Evolutionary conservation across 2,113 vertebrate genomes (phyloP).

Genomic region (Sphaerodactylus townsendi): DNA sequence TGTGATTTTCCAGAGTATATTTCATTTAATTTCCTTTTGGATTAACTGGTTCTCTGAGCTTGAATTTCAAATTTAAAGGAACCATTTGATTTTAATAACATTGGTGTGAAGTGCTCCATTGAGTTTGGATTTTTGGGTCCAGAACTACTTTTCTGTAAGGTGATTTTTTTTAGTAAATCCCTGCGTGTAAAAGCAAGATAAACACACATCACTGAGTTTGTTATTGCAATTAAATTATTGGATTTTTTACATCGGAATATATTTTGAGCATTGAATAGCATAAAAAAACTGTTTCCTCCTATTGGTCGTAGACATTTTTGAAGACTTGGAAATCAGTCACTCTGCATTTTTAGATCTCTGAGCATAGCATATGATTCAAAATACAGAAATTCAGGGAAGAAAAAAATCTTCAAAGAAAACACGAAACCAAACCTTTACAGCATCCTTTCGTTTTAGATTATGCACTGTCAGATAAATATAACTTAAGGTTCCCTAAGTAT

Average conservation of each 20-base stretch:
- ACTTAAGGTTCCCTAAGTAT: background rate
- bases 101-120: conserved; percentile 80
- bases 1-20: conserved; percentile 58
- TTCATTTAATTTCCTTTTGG: conserved; percentile 76
- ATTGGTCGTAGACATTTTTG: conserved; percentile 74
- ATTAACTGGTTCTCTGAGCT: conserved; percentile 76
- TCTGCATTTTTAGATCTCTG: conserved; percentile 46
- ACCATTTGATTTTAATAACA: conserved; percentile 86
- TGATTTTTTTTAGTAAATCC: conserved; percentile 85
- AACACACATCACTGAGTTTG: conserved; percentile 88
- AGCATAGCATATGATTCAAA: conserved; percentile 39
- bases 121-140: conserved; percentile 80
- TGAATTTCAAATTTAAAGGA: conserved; percentile 84
- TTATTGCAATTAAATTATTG: conserved; percentile 89
- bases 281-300: conserved; percentile 71
- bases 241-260: conserved; percentile 81
- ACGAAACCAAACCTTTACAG: conserved; percentile 31
- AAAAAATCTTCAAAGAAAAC: conserved; percentile 39
- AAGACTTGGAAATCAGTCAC: conserved; percentile 64
- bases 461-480: too few relatives aligned
- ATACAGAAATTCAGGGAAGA: conserved; percentile 37
- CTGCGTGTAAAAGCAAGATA: conserved; percentile 88
- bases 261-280: conserved; percentile 78
- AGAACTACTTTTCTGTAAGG: conserved; percentile 82
- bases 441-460: conserved; percentile 14